Conservation (phyloP, 2,113 vertebrate genomes). For the Gobius niger region DNA sequence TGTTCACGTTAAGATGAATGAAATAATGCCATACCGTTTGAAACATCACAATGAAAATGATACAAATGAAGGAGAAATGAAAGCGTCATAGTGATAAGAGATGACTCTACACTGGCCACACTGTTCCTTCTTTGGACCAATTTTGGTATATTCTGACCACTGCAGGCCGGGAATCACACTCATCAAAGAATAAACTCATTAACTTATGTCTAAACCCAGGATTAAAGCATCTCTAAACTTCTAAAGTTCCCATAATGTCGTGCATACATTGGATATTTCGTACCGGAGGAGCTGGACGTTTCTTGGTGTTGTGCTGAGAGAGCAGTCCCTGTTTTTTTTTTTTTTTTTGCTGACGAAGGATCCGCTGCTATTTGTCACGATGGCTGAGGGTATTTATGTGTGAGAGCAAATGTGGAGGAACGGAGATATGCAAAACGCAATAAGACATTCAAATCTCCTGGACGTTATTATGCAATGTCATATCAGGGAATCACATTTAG, state of each 20-base stretch:
- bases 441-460: neutral
- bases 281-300: conserved; percentile 40
- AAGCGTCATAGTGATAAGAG: too few species aligned
- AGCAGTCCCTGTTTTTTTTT: conserved; percentile 46
- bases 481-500: neutral
- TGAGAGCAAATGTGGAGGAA: conserved; percentile 16
- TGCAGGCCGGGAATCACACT: too few species aligned
- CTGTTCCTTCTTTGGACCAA: too few species aligned
- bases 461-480: neutral
- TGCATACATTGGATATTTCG: conserved; percentile 20
- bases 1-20: too few species aligned
- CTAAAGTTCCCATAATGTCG: neutral
- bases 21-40: too few species aligned
- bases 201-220: too few species aligned
- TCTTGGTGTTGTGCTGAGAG: conserved; percentile 51
- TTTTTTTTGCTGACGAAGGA: conserved; percentile 64
- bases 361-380: conserved; percentile 24
- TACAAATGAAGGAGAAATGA: too few species aligned
- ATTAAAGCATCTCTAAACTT: too few species aligned
- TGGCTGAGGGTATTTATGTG: conserved; percentile 36
- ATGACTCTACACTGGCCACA: too few species aligned
- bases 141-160: too few species aligned
- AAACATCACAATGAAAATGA: too few species aligned
- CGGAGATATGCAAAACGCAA: conserved; percentile 14
- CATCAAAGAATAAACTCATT: too few species aligned